A percentile compares a stretch with the other conserved stretches of the same genome.
Conservation (phyloP, 2,888 invertebrate species). For the Cerastis rubricosa region DNA sequence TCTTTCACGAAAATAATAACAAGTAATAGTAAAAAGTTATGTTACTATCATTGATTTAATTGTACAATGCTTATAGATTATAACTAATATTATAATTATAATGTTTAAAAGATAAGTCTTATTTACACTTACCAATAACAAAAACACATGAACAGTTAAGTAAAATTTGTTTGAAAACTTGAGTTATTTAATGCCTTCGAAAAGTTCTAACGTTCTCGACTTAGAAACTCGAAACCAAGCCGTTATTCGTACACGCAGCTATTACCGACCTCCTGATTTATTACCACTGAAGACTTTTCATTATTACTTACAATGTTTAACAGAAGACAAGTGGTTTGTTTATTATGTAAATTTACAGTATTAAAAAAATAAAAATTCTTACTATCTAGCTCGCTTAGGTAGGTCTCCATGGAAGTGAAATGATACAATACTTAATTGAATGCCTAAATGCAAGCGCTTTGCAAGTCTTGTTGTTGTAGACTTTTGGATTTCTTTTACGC, state of each 20-base stretch:
- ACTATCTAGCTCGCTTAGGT: not conserved
- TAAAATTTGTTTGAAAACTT: slow-evolving; percentile 10
- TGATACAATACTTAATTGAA: not conserved
- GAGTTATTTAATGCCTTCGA: slow-evolving; percentile 4
- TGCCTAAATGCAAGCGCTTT: too few species aligned
- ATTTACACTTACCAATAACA: not conserved
- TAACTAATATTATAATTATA: not conserved
- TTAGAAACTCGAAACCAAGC: slow-evolving; percentile 25
- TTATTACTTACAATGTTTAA: slow-evolving; percentile 20
- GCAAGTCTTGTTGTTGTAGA: not conserved
- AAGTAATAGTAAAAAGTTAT: not conserved
- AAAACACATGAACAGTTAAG: not conserved
- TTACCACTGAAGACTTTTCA: slow-evolving; percentile 26
- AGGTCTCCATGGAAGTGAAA: not conserved
- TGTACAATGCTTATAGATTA: not conserved
- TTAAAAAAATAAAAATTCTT: not conserved
- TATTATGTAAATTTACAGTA: not conserved
- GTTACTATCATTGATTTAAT: not conserved
- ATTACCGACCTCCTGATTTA: slow-evolving; percentile 35
- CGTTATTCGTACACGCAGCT: slow-evolving; percentile 10
- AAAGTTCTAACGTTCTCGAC: not conserved
- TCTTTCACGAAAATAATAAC: not conserved
- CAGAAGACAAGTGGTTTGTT: not conserved
- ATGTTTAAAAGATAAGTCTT: not conserved
- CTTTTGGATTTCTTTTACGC: not conserved